A percentile compares a stretch with the other conserved stretches of the same genome.
Conservation (phyloP, 2,113 vertebrate species). For the Phylloscopus whistleri region DNA sequence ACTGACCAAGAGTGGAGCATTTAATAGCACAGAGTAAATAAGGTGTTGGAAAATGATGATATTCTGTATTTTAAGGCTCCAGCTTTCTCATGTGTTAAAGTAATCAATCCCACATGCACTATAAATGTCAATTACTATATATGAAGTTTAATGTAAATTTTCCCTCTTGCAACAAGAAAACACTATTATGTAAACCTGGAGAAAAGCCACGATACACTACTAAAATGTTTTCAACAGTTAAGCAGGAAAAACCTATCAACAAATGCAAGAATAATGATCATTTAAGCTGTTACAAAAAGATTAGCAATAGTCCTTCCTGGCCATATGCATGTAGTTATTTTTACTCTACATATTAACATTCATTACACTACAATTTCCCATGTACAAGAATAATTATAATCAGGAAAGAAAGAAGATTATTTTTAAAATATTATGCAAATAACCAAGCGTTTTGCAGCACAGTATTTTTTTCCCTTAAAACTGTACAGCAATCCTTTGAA, state of each 20-base stretch:
- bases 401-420: neutral
- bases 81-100: slow-evolving; percentile 33
- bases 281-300: slow-evolving; percentile 36
- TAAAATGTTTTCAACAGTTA: slow-evolving; percentile 31
- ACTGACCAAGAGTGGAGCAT: neutral
- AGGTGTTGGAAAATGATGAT: neutral
- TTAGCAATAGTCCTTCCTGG: neutral
- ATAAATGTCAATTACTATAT: slow-evolving; percentile 39
- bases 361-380: neutral
- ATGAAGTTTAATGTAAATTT: slow-evolving; percentile 41
- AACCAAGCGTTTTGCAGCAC: neutral
- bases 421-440: neutral
- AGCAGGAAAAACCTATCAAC: slow-evolving; percentile 57
- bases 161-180: slow-evolving; percentile 7
- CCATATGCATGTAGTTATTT: slow-evolving; percentile 9
- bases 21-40: neutral
- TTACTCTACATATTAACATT: neutral
- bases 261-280: slow-evolving; percentile 26
- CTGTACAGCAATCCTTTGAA: neutral
- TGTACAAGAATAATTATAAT: neutral
- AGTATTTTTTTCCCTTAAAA: neutral
- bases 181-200: neutral
- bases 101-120: slow-evolving; percentile 50
- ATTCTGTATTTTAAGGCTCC: neutral
- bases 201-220: neutral